A percentile compares a stretch with the other conserved stretches of the same genome.
Evolutionary conservation across 2,888 invertebrate genomes (phyloP).

Genomic region (Aelia acuminata): DNA sequence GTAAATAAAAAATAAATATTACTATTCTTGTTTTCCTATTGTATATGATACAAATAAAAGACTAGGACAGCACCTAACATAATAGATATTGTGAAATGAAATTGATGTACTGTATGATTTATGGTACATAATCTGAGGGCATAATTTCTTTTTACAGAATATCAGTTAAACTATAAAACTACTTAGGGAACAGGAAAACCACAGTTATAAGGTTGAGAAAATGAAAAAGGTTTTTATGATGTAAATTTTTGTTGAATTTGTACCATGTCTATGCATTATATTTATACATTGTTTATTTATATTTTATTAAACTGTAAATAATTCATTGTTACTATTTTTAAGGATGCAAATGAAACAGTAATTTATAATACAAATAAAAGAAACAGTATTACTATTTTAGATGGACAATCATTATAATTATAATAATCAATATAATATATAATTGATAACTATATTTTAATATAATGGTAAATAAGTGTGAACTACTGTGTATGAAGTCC

Average conservation of each 20-base stretch:
- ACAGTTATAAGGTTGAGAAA: not conserved
- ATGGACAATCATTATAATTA: constrained; percentile 49
- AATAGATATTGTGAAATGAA: not conserved
- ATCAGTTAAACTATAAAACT: not conserved
- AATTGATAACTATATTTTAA: constrained; percentile 40
- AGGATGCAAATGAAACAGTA: not conserved
- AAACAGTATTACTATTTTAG: constrained; percentile 18
- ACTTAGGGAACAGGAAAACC: not conserved
- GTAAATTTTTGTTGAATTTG: not conserved
- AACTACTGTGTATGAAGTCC: not conserved
- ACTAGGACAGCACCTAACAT: not conserved
- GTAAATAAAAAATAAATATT: no score
- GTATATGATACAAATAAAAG: no score
- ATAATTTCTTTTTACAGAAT: not conserved
- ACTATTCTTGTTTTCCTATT: no score
- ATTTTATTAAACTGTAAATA: not conserved
- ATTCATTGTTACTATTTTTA: not conserved
- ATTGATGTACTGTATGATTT: no score
- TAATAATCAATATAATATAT: constrained; percentile 30
- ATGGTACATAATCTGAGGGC: not conserved
- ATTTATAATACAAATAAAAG: constrained; percentile 8
- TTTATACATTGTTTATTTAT: not conserved
- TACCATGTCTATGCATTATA: not conserved
- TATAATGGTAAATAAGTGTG: constrained; percentile 1
- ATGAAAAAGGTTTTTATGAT: not conserved